Evolutionary conservation across 2,797 vertebrate species (phyloP), one percentile per base, ranked within the genome.

Genomic region (Sorex maritimensis): DNA sequence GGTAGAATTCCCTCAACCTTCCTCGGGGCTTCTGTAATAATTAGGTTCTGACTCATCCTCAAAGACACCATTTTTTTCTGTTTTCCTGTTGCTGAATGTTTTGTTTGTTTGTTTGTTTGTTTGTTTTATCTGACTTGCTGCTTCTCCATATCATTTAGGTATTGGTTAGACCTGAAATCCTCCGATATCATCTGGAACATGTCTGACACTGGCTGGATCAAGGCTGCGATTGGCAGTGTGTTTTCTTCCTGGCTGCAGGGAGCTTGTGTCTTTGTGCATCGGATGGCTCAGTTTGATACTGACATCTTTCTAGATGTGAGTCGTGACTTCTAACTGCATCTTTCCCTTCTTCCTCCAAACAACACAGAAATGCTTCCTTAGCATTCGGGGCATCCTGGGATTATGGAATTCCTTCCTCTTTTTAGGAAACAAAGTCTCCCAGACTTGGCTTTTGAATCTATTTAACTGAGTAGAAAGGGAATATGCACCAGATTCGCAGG

Each of bases 171-270:
- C 91, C 95, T 98, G 92, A 98, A 93, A 5, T 94, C 98, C 21
- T 97, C 97, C 34, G 98, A 98, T 74, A 91, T 98, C 81, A 90
- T 98, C 38, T 98, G 98, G 98, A 98, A 98, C 89, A 97, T 97
- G 19, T 98, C 98, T 0, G 98, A 98, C 87, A 98, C 98, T 0
- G 98, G 98, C 68, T 99, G 98, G 98, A 93, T 98, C 77, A 99
- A 99, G 83, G 98, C 97, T 2, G 97, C 98, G 38, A 95, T 98
- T 91, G 97, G 98, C 30, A 98, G 98, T 4, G 6, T 98, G 52
- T 98, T 98, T 78, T 93, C 97, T 9, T 97, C 98, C 0, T 99
- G 99, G 98, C 98, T 98, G 68, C 96, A 96, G 38, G 98, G 98
- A 49, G 95, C 98, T 0, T 98, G 98, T 88, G 98, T 98, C 77